phyloP scores from a whole-genome alignment of 53 echinoderm and acorn worm species.

The Crossaster papposus region DNA sequence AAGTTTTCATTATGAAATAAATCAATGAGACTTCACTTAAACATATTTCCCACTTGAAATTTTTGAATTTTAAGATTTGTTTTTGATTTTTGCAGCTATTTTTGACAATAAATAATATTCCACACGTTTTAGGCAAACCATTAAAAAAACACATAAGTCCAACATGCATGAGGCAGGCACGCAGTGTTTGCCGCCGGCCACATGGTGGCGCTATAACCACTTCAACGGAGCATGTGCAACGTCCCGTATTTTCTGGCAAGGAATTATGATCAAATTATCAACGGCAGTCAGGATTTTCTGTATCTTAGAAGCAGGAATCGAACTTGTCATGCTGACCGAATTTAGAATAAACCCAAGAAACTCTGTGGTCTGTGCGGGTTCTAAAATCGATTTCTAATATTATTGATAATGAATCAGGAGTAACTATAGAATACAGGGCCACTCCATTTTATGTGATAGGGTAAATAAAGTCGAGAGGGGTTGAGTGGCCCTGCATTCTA shows the following conservation, averaged over 20 bases:
- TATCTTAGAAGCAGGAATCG: background rate
- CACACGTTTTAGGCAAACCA: slow-evolving; percentile 48
- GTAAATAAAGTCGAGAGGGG: no score
- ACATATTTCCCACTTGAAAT: background rate
- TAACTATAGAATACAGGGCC: no score
- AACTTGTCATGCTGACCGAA: background rate
- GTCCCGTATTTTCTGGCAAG: background rate
- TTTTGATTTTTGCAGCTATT: slow-evolving; percentile 2
- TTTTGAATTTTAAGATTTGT: background rate
- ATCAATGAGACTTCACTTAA: background rate
- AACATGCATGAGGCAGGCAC: no score
- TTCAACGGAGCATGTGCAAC: background rate
- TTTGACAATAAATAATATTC: slow-evolving; percentile 50
- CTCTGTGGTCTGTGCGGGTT: background rate
- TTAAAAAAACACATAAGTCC: slow-evolving; percentile 1
- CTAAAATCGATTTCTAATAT: background rate
- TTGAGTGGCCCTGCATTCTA: no score
- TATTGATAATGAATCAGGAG: background rate
- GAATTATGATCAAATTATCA: background rate
- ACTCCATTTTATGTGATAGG: no score
- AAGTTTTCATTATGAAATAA: no score
- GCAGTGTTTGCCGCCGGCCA: no score
- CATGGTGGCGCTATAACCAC: no score
- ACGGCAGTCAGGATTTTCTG: background rate
- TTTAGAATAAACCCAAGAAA: slow-evolving; percentile 1